A percentile compares a stretch with the other conserved stretches of the same genome.
These are phyloP conservation scores for Spodoptera litura DNA, from an alignment of 1,140 invertebrate genomes.

Conservation along the genomic window DNA sequence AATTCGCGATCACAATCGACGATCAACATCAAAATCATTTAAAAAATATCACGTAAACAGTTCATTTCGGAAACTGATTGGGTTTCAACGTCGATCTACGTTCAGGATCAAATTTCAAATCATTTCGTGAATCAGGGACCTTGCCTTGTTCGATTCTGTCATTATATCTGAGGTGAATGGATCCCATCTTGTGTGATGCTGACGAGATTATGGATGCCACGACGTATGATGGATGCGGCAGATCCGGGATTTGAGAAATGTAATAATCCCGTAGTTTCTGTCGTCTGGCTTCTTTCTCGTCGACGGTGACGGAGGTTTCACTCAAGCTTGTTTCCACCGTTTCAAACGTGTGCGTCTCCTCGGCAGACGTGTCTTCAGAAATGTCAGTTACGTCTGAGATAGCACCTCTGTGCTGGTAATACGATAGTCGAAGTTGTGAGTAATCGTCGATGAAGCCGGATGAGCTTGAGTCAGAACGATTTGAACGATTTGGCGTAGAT, in stretches of 20 bases:
- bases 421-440: conserved; percentile 72
- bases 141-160: conserved; percentile 63
- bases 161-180: conserved; percentile 62
- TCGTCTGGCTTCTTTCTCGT: conserved; percentile 44
- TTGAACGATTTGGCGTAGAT: neutral
- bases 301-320: conserved; percentile 14
- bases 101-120: conserved; percentile 60
- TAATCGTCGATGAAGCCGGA: conserved; percentile 70
- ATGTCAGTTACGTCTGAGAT: neutral
- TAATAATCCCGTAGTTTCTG: conserved; percentile 61
- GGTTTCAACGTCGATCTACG: conserved; percentile 71
- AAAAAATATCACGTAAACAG: neutral
- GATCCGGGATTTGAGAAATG: conserved; percentile 71
- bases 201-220: conserved; percentile 70
- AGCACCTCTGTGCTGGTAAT: conserved; percentile 60
- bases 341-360: conserved; percentile 40
- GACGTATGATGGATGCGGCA: conserved; percentile 68
- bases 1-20: neutral
- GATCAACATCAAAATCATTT: conserved; percentile 23
- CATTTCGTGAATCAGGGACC: conserved; percentile 2
- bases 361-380: conserved; percentile 25
- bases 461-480: conserved; percentile 20
- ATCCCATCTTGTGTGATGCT: conserved; percentile 64
- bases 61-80: conserved; percentile 48
- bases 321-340: conserved; percentile 49